Evolutionary conservation across 2,888 invertebrate species (phyloP).

Genomic region (Microctonus brassicae): DNA sequence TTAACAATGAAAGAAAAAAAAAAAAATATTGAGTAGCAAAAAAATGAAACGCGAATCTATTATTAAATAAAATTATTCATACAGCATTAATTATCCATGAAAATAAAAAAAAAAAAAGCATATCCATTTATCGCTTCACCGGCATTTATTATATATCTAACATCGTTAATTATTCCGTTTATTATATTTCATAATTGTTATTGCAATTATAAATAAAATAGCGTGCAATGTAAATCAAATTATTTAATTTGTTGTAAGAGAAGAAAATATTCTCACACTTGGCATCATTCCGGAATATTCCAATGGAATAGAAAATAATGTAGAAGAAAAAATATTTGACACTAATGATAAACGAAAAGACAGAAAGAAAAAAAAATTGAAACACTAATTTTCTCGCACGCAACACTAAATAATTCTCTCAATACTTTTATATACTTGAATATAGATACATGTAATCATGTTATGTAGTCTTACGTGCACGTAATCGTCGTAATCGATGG

Average conservation of each 20-base stretch:
- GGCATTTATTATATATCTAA: not conserved
- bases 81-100: not conserved
- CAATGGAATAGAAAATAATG: not conserved
- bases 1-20: not conserved
- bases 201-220: not conserved
- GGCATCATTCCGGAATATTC: not conserved
- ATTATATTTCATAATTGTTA: not conserved
- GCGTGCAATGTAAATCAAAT: not conserved
- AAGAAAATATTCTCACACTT: not conserved
- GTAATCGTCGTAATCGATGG: conserved; percentile 58
- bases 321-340: not conserved
- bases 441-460: too few relatives aligned
- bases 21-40: conserved; percentile 4
- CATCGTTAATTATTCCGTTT: not conserved
- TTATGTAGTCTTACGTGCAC: conserved; percentile 17
- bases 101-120: not conserved
- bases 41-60: not conserved
- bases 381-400: not conserved
- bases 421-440: not conserved
- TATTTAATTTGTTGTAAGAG: not conserved
- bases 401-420: not conserved
- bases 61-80: not conserved
- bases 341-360: not conserved
- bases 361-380: not conserved
- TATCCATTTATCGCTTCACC: not conserved